phyloP scores from a whole-genome alignment of 2,113 vertebrate species.

The human region DNA sequence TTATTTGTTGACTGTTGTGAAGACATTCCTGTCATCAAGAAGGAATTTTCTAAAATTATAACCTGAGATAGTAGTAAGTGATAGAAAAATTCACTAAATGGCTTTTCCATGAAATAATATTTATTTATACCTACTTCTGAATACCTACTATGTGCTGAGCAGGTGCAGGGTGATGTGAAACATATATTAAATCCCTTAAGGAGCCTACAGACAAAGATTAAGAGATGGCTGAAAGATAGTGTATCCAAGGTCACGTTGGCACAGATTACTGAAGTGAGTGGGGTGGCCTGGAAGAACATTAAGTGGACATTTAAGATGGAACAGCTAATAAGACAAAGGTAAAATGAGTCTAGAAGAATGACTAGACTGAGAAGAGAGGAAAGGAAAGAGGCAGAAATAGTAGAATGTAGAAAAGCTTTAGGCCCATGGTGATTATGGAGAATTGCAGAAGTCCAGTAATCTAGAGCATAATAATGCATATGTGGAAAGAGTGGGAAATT shows the following conservation, averaged over 20 bases:
- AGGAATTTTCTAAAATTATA: not conserved
- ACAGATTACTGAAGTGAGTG: not conserved
- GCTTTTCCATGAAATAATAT: not conserved
- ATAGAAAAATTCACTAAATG: not conserved
- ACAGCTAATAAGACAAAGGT: not conserved
- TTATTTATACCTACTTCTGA: not conserved
- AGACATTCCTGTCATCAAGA: not conserved
- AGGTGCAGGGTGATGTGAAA: not conserved
- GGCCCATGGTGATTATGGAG: fast-evolving
- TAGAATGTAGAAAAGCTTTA: not conserved
- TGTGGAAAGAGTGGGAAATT: not conserved
- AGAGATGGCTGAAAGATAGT: not conserved
- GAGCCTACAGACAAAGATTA: not conserved
- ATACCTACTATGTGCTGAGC: not conserved
- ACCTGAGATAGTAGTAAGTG: not conserved
- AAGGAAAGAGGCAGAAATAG: not conserved
- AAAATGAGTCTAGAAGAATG: not conserved
- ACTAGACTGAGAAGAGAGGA: not conserved
- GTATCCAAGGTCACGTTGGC: not conserved
- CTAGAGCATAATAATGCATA: not conserved
- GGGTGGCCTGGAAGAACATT: not conserved
- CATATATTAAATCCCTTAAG: not conserved
- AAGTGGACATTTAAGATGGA: not conserved
- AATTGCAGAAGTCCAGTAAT: not conserved
- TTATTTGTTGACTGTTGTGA: not conserved